Conservation (phyloP, 2,888 invertebrate species). For the Epicampocera succincta region DNA sequence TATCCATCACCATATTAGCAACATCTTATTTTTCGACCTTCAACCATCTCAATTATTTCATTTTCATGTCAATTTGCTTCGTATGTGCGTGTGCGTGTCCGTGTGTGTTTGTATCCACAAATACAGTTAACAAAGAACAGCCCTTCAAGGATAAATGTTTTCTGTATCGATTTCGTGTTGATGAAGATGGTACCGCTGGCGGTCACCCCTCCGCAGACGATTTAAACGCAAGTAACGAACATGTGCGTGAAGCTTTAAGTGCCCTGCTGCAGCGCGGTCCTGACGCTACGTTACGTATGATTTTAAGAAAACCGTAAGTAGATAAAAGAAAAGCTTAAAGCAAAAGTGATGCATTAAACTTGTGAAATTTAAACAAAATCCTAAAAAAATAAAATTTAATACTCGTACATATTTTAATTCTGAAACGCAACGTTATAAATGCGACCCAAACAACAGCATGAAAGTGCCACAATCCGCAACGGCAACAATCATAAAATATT, state of each 20-base stretch:
- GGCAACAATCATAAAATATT: conserved; percentile 44
- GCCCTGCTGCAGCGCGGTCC: conserved; percentile 88
- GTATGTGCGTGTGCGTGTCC: background rate
- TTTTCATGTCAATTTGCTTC: background rate
- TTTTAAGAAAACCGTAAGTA: conserved; percentile 89
- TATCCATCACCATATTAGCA: conserved; percentile 23
- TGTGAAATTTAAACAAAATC: background rate
- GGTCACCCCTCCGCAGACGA: conserved; percentile 84
- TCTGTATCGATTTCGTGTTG: conserved; percentile 90
- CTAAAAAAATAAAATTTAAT: conserved; percentile 10
- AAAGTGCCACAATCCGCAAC: conserved; percentile 2
- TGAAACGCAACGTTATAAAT: conserved; percentile 31
- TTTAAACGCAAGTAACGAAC: conserved; percentile 86
- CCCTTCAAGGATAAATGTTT: conserved; percentile 92
- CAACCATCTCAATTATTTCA: background rate
- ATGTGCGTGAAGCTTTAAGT: conserved; percentile 86
- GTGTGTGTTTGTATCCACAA: background rate
- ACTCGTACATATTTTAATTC: conserved; percentile 29
- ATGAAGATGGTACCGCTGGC: conserved; percentile 85
- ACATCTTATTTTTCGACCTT: background rate
- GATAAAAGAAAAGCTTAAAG: background rate
- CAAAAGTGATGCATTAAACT: background rate
- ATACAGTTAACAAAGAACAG: conserved; percentile 88
- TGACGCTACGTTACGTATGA: conserved; percentile 90
- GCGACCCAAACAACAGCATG: background rate